Conservation (phyloP, 1,140 invertebrate species). For the Cephus cinctus region DNA sequence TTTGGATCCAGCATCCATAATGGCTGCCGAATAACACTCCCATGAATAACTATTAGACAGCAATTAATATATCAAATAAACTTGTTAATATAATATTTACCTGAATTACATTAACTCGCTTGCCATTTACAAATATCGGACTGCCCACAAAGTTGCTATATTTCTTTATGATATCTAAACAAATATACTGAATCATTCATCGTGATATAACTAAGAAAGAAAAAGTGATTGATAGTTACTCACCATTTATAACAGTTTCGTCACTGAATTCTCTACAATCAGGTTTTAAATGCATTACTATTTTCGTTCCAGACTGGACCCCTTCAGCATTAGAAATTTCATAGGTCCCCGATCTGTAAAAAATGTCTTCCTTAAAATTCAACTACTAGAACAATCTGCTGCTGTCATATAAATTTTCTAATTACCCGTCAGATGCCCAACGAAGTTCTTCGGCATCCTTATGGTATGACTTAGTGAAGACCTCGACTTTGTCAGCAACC, state of each 20-base stretch:
- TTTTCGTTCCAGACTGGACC: slow-evolving; percentile 89
- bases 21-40: slow-evolving; percentile 60
- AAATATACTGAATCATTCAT: slow-evolving; percentile 17
- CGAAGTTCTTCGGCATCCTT: slow-evolving; percentile 67
- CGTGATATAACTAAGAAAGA: background rate
- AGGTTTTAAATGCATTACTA: slow-evolving; percentile 84
- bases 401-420: slow-evolving; percentile 10
- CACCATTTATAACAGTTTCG: slow-evolving; percentile 78
- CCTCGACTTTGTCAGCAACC: slow-evolving; percentile 93
- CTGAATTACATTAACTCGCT: slow-evolving; percentile 81
- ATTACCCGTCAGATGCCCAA: slow-evolving; percentile 89
- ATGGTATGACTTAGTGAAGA: slow-evolving; percentile 74
- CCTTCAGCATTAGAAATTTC: slow-evolving; percentile 83
- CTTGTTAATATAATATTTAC: slow-evolving; percentile 47
- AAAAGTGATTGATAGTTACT: too few relatives aligned
- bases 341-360: slow-evolving; percentile 76
- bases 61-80: slow-evolving; percentile 11
- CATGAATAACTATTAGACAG: slow-evolving; percentile 3
- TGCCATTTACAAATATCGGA: slow-evolving; percentile 89
- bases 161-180: slow-evolving; percentile 84
- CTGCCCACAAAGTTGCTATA: slow-evolving; percentile 97
- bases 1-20: slow-evolving; percentile 93
- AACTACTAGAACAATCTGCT: background rate
- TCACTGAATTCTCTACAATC: slow-evolving; percentile 88
- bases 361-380: too few relatives aligned